A percentile compares a stretch with the other conserved stretches of the same genome.
phyloP scores from a whole-genome alignment of 2,113 vertebrate genomes.

The Bambusicola thoracicus region DNA sequence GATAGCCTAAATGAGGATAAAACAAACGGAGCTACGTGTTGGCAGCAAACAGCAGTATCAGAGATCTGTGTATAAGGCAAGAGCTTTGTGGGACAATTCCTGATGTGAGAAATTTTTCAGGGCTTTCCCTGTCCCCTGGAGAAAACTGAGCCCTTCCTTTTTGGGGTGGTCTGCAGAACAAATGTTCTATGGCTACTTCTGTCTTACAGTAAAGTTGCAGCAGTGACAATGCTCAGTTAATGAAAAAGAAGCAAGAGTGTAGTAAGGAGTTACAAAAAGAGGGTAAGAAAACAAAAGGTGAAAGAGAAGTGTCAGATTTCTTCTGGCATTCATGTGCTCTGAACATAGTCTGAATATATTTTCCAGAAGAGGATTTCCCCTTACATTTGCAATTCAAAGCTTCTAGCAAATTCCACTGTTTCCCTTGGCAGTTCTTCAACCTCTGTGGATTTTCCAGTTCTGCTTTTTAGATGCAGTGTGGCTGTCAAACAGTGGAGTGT shows the following conservation, averaged over 20 bases:
- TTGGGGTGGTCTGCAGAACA: background rate
- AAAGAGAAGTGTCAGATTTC: constrained; percentile 27
- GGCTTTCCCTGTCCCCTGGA: background rate
- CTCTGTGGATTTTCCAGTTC: constrained; percentile 63
- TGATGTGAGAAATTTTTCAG: background rate
- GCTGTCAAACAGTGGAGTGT: background rate
- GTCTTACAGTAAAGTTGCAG: background rate
- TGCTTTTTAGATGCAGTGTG: constrained; percentile 23
- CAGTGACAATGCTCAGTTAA: background rate
- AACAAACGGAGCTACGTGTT: rapidly evolving
- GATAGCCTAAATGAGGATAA: background rate
- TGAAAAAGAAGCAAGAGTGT: background rate
- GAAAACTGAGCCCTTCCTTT: rapidly evolving
- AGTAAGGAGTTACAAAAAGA: background rate
- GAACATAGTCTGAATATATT: constrained; percentile 45
- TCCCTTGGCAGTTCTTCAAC: constrained; percentile 54
- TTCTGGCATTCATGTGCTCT: background rate
- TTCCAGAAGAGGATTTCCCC: constrained; percentile 66
- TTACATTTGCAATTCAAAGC: constrained; percentile 68
- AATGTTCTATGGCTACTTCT: background rate
- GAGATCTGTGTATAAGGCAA: background rate
- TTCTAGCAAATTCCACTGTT: constrained; percentile 65
- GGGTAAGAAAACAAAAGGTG: background rate
- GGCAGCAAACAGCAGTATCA: background rate
- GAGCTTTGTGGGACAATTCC: background rate